These are phyloP conservation scores for Apteryx owenii DNA, from an alignment of 2,113 vertebrate genomes.

Conservation along the genomic window DNA sequence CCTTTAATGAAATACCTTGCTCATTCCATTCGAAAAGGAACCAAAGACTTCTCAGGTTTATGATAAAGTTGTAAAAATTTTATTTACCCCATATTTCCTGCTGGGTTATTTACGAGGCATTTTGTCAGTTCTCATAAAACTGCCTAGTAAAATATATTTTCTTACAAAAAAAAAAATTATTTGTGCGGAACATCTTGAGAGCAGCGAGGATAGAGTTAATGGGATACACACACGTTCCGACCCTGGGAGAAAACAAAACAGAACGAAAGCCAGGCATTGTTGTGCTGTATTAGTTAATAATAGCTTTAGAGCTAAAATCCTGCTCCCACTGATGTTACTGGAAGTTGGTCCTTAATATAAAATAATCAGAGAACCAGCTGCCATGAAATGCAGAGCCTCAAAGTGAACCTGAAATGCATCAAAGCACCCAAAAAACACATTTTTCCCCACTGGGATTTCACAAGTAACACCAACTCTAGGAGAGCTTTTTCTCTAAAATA, in stretches of 20 bases:
- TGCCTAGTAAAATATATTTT: constrained; percentile 78
- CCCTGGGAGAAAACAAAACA: constrained; percentile 67
- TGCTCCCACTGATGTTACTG: constrained; percentile 60
- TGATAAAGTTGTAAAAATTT: constrained; percentile 77
- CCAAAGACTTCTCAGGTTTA: constrained; percentile 78
- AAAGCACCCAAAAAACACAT: background rate
- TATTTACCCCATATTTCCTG: constrained; percentile 79
- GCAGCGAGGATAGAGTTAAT: constrained; percentile 72
- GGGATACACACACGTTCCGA: constrained; percentile 66
- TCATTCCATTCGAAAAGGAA: constrained; percentile 71
- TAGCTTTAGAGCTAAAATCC: constrained; percentile 67
- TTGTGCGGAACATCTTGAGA: constrained; percentile 69
- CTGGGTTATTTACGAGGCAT: constrained; percentile 79
- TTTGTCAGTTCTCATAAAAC: constrained; percentile 78
- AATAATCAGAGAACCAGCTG: constrained; percentile 67
- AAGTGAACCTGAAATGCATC: constrained; percentile 18
- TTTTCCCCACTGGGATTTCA: background rate
- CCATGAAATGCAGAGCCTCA: constrained; percentile 7
- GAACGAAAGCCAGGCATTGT: constrained; percentile 70
- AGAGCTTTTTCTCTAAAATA: background rate
- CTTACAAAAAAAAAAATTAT: constrained; percentile 73
- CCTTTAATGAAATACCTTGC: constrained; percentile 76
- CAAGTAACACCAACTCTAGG: background rate
- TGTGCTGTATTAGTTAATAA: constrained; percentile 71
- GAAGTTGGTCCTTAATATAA: constrained; percentile 62